phyloP scores from a whole-genome alignment of 2,888 invertebrate species.

The Netelia virgata region DNA sequence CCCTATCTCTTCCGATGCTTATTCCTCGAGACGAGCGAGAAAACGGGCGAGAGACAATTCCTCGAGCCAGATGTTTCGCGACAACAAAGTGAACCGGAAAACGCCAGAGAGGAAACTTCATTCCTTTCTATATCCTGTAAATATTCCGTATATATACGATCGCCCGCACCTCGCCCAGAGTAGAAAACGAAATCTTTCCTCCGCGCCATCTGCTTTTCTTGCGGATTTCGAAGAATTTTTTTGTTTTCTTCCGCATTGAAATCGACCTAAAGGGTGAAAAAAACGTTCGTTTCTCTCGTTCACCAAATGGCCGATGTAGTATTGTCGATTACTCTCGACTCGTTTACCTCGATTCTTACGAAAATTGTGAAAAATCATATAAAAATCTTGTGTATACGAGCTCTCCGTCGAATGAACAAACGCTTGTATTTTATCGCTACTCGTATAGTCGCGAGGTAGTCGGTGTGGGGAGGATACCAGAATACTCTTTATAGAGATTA shows the following conservation, averaged over 20 bases:
- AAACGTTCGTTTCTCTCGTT: not conserved
- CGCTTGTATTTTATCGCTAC: not conserved
- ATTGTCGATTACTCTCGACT: constrained; percentile 35
- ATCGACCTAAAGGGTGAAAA: constrained; percentile 1
- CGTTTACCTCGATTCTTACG: constrained; percentile 28
- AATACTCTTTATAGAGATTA: constrained; percentile 3
- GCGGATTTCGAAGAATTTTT: constrained; percentile 32
- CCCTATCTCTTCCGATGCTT: constrained; percentile 42
- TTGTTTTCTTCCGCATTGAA: not conserved
- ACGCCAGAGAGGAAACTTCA: constrained; percentile 52
- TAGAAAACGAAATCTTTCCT: constrained; percentile 24
- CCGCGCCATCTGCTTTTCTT: constrained; percentile 53
- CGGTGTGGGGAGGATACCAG: too few relatives aligned
- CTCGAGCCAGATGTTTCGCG: constrained; percentile 50
- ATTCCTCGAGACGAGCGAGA: constrained; percentile 21
- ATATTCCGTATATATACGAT: not conserved
- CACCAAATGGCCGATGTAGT: constrained; percentile 9
- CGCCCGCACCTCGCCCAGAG: not conserved
- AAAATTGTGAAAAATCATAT: constrained; percentile 21
- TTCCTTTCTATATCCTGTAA: constrained; percentile 1
- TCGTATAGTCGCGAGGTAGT: not conserved
- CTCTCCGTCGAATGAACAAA: not conserved
- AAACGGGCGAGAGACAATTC: constrained; percentile 40
- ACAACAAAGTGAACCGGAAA: constrained; percentile 55
- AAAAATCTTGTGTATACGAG: not conserved